Conservation (phyloP, 2,888 invertebrate species). For the Ditylenchus weischeri region DNA sequence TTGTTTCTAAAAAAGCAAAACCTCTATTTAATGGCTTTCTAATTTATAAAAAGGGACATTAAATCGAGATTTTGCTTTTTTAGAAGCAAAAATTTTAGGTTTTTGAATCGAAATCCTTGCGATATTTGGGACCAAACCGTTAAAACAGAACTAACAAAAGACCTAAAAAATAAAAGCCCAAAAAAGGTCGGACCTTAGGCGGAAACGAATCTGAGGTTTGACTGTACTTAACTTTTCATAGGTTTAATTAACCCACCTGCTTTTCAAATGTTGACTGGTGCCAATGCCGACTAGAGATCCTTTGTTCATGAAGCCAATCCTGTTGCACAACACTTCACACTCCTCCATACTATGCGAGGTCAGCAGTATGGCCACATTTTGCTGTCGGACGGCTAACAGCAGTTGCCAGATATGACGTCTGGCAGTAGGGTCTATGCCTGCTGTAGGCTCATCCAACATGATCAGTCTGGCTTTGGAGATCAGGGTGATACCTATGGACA, state of each 20-base stretch:
- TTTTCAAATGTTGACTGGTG: slow-evolving; percentile 40
- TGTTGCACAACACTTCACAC: slow-evolving; percentile 42
- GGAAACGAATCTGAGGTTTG: too few species aligned
- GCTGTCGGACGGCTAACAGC: slow-evolving; percentile 31
- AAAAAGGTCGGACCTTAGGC: too few species aligned
- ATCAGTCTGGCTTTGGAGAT: slow-evolving; percentile 33
- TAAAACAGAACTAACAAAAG: too few species aligned
- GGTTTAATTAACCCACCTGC: slow-evolving; percentile 19
- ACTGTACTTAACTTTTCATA: not conserved
- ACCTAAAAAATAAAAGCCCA: too few species aligned
- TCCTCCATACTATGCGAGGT: slow-evolving; percentile 53
- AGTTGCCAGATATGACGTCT: slow-evolving; percentile 39
- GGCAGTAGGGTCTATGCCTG: slow-evolving; percentile 37
- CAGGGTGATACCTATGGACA: slow-evolving; percentile 39
- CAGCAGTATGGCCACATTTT: slow-evolving; percentile 46
- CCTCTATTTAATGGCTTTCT: too few species aligned
- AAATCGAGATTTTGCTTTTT: too few species aligned
- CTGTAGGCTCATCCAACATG: slow-evolving; percentile 40
- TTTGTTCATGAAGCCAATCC: slow-evolving; percentile 38
- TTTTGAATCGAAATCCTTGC: too few species aligned
- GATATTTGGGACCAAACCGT: too few species aligned
- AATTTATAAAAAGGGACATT: too few species aligned
- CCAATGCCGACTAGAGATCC: slow-evolving; percentile 35
- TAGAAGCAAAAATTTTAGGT: too few species aligned
- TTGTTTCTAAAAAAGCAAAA: too few species aligned